Percentiles rank a stretch among this genome's conserved stretches.
phyloP scores from a whole-genome alignment of 2,888 invertebrate species.

The Epiperipatus broadwayi region DNA sequence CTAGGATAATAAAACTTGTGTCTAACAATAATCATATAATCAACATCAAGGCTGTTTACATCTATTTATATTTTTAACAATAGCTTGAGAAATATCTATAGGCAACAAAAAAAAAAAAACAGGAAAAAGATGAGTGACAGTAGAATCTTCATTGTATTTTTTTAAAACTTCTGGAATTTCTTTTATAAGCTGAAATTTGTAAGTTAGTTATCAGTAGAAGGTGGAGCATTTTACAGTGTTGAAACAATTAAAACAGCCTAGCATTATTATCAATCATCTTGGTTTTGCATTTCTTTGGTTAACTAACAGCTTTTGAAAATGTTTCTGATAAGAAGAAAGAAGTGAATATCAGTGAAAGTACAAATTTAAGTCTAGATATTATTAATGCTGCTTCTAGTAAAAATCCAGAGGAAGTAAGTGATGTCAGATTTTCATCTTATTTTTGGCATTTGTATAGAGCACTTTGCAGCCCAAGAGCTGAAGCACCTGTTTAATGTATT shows the following conservation, averaged over 20 bases:
- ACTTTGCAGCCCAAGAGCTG: too few species aligned
- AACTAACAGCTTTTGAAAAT: slow-evolving; percentile 40
- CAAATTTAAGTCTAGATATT: slow-evolving; percentile 23
- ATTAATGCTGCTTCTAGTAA: slow-evolving; percentile 25
- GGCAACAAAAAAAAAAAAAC: too few species aligned
- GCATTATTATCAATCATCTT: slow-evolving; percentile 70
- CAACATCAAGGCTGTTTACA: too few species aligned
- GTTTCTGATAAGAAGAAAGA: slow-evolving; percentile 23
- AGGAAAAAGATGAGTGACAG: too few species aligned
- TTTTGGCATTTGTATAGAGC: too few species aligned
- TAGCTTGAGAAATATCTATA: too few species aligned
- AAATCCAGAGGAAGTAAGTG: slow-evolving; percentile 37
- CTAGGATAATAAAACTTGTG: too few species aligned
- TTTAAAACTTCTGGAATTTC: too few species aligned
- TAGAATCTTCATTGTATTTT: too few species aligned
- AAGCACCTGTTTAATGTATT: too few species aligned
- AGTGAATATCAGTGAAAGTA: slow-evolving; percentile 22
- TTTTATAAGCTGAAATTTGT: slow-evolving; percentile 80
- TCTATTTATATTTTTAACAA: too few species aligned
- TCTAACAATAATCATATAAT: too few species aligned
- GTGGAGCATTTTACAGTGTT: slow-evolving; percentile 91
- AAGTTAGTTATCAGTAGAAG: slow-evolving; percentile 80
- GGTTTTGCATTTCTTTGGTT: slow-evolving; percentile 81
- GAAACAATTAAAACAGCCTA: slow-evolving; percentile 86
- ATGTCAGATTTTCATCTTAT: slow-evolving; percentile 56